Conservation (phyloP, 2,797 vertebrate genomes). For the Tragopan temminckii region DNA sequence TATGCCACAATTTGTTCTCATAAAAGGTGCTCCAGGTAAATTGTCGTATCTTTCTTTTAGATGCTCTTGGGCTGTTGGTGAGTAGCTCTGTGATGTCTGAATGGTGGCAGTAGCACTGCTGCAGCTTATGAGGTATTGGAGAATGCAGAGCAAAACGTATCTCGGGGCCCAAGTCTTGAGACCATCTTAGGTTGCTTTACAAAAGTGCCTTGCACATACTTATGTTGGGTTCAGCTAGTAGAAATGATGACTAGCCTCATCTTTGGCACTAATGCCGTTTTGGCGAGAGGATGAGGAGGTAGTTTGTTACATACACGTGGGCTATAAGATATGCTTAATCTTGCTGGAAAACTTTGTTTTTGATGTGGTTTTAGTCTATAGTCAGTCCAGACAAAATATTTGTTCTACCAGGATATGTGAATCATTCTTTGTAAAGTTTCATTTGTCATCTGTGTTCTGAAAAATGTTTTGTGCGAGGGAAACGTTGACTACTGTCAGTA, state of each 20-base stretch:
- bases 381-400: conserved; percentile 75
- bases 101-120: background rate
- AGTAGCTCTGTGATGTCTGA: fast-evolving
- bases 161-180: background rate
- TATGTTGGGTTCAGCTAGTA: background rate
- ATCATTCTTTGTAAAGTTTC: conserved; percentile 66
- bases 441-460: conserved; percentile 58
- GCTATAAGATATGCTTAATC: background rate
- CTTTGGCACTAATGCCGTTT: background rate
- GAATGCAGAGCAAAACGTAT: background rate
- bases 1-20: background rate
- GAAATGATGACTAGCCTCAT: background rate
- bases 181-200: background rate
- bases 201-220: fast-evolving
- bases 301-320: background rate
- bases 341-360: conserved; percentile 64
- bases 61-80: background rate
- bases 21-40: background rate
- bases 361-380: conserved; percentile 55
- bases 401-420: conserved; percentile 73
- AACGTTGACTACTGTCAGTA: conserved; percentile 19
- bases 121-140: background rate
- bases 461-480: conserved; percentile 46
- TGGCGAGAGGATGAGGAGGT: background rate
- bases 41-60: background rate